Conservation (phyloP, 2,113 vertebrate genomes). For the Eulemur rufifrons region DNA sequence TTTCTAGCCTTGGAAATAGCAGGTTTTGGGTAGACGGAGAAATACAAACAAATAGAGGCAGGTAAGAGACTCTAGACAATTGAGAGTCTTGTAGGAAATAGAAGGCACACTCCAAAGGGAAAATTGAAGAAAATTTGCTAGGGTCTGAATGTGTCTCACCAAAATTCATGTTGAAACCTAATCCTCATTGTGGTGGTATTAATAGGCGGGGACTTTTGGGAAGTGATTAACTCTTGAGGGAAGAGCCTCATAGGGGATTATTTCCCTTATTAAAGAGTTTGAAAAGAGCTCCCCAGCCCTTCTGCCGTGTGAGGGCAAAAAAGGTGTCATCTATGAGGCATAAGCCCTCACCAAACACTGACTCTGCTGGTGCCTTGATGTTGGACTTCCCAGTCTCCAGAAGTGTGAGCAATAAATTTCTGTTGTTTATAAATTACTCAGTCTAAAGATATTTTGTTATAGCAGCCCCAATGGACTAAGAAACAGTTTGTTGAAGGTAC, state of each 20-base stretch:
- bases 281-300: neutral
- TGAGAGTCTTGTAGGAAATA: neutral
- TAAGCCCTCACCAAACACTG: neutral
- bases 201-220: neutral
- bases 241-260: neutral
- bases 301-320: neutral
- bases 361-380: neutral
- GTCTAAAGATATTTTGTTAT: neutral
- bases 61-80: neutral
- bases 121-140: neutral
- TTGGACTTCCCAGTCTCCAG: neutral
- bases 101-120: neutral
- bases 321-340: neutral
- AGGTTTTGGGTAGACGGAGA: neutral
- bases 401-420: neutral
- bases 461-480: neutral
- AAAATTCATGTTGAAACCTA: neutral
- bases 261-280: neutral
- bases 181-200: neutral
- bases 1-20: neutral
- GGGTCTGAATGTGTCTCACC: neutral
- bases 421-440: neutral
- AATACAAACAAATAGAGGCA: neutral
- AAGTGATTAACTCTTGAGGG: neutral
- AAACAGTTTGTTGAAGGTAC: neutral